Evolutionary conservation across 2,888 invertebrate species (phyloP), one percentile per base, ranked within the genome.

Genomic region (Diabrotica balteata): DNA sequence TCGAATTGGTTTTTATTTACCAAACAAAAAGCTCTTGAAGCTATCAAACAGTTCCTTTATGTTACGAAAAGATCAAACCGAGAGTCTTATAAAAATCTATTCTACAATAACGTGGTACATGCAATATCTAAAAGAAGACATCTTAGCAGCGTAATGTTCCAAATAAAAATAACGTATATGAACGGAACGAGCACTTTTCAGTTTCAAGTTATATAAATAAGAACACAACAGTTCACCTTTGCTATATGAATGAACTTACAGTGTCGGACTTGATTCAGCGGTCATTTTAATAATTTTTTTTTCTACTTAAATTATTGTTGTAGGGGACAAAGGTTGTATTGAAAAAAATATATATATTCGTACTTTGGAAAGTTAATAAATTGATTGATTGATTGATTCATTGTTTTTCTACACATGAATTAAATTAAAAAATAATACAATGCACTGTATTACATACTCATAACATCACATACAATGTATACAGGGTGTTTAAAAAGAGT

Each of bases 211-310:
- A 47, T 32, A 62, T 62, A 62, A 62, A 62, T 53, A 46, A 6
- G 54, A 54, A n/a, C 46, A 54, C 54, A 54, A 62, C 53, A 53
- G 54, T 62, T 62, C 54, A 54, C 49, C 44, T 54, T 54, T 54
- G 54, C 32, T 54, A 10, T 47, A 8, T 42, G 43, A 46, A 54
- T 54, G 61, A 43, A 61, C 5, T 1, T 32, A 11, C 42, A 43
- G 43, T 46, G 10, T 9, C 47, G 47, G 47, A 10, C 47, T 10
- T 3, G 10, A 47, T 6, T 32, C 32, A 32, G 32, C 5, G 1
- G 32, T 32, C 32, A 32, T 32, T 32, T 32, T 32, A 32, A 32
- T 32, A 32, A 32, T 32, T 32, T 32, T 32, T 32, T 32, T 4
- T 2, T 17, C 1, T 2, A 1, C 2, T 17, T 17, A 17, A 17